Conservation (phyloP, 37 sponge, comb jelly and placozoan species). For the Beroe forskalii region DNA sequence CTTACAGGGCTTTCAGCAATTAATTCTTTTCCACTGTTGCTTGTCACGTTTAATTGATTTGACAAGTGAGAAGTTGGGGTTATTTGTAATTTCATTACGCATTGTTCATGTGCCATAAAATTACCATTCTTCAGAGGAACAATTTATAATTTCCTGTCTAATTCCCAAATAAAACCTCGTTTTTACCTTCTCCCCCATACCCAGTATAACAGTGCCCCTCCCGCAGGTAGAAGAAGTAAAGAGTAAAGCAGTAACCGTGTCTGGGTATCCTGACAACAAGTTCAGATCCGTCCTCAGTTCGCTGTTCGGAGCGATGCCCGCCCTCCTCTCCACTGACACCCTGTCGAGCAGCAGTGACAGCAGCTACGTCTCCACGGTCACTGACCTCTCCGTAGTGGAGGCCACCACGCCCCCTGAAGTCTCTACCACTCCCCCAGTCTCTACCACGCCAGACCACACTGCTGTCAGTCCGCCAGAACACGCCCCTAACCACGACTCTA, state of each 20-base stretch:
- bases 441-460: not conserved
- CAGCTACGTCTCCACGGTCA: constrained; percentile 49
- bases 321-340: not conserved
- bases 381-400: constrained; percentile 2
- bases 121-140: no score
- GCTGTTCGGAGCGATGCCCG: constrained; percentile 24
- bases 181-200: no score
- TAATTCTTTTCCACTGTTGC: no score
- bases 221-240: constrained; percentile 15
- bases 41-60: no score
- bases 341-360: constrained; percentile 37
- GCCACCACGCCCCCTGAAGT: not conserved
- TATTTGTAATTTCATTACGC: no score
- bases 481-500: not conserved
- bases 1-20: no score
- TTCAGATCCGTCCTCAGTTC: constrained; percentile 23
- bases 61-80: no score
- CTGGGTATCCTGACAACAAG: constrained; percentile 10
- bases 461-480: not conserved
- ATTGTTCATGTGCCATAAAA: no score
- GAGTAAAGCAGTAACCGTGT: constrained; percentile 22
- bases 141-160: no score
- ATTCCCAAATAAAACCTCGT: no score
- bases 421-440: not conserved
- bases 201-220: no score